Evolutionary conservation across 2,888 invertebrate species (phyloP), one percentile per base, ranked within the genome.

Genomic region (Callyntrura sp.): DNA sequence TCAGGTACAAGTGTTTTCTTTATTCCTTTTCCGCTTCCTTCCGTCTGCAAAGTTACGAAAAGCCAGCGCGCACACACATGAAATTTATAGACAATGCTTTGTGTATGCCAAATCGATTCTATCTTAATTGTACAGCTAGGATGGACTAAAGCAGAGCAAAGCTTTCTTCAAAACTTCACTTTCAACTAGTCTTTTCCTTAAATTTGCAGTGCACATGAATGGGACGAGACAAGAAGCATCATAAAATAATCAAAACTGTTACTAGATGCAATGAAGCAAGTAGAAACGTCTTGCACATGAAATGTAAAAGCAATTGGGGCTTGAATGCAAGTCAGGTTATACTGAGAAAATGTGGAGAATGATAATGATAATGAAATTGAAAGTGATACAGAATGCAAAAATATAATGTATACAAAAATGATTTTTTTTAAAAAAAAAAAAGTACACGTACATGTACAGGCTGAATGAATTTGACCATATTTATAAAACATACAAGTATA

Each of bases 281-380:
- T 25, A 62, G 25, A 3, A 62, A 62, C 20, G 9, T 28, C 11
- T 4, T n/a, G 14, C 62, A 62, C 35, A 23, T 14, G 62, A 62
- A 28, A 60, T 14, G 20, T 14, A 8, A 20, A 60, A 57, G 8
- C 62, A 25, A 25, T 62, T 62, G 17, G 57, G n/a, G n/a, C n/a
- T 57, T 2, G 35, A 35, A 35, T 2, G 35, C 35, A 35, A 35
- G 6, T 35, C 35, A 35, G 35, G 35, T 17, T n/a, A 17, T 17
- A n/a, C n/a, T n/a, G 14, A 1, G 17, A 17, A 43, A 85, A 78
- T 85, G 76, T 78, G 17, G 79, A 78, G 51, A 65, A 86, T 35
- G 3, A 35, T 35, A 2, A 35, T 62, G 51, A 23, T 51, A 28
- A 86, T 78, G 79, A 86, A 86, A 86, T 78, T 79, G 86, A 86